Evolutionary conservation across 1,140 invertebrate species (phyloP), one percentile per base, ranked within the genome.

Genomic region (Trissolcus basalis): DNA sequence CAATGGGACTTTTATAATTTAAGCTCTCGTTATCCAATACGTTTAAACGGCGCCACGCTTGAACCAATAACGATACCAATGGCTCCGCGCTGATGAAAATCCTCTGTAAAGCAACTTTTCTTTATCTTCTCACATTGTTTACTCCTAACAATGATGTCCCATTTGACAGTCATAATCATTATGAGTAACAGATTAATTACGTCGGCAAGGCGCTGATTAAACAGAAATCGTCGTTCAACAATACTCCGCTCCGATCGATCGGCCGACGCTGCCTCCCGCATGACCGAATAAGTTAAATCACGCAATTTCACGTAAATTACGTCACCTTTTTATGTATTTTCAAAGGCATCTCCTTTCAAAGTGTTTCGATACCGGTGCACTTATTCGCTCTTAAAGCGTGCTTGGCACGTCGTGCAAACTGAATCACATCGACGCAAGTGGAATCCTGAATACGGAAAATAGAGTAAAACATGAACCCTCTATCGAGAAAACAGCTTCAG

Each of bases 21-120:
- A 78, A 76, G 72, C 73, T 77, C 77, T 79, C 80, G 77, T 81
- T 81, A 81, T 75, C 73, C 70, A 70, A 77, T 79, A 64, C 73
- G 77, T 73, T 81, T 79, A 76, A 76, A 74, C 76, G 68, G 36
- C 67, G 71, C 55, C 68, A 55, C 53, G 69, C 69, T 75, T 56
- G 68, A 77, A 73, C 74, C 72, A 77, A 71, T 81, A 81, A 81
- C 77, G 73, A 78, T 77, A 68, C 71, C 70, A 81, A 81, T 78
- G 64, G 65, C 19, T 27, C 12, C 48, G 32, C 73, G 32, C 43
- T 67, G 68, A 71, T 71, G 74, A 70, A 71, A 81, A 60, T 51
- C 41, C 36, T 49, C 56, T 44, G 58, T 47, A 11, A 41, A 63
- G 64, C 53, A 63, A 64, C 64, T 67, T 68, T 74, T 58, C 59